Evolutionary conservation across 2,888 invertebrate species (phyloP).

Genomic region (Cyclophora punctaria): DNA sequence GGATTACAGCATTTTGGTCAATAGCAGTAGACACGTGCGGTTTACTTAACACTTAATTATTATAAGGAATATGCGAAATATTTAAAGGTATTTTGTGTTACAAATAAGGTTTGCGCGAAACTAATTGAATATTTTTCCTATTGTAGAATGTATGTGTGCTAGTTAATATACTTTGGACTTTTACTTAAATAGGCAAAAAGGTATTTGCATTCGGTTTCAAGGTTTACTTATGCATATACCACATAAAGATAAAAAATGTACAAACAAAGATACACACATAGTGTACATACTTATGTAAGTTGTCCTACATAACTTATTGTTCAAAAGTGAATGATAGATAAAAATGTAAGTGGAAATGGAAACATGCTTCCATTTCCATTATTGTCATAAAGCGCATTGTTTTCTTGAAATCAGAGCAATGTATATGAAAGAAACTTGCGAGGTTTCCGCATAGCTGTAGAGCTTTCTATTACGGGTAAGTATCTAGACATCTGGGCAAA

Average conservation of each 20-base stretch:
- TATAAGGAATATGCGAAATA: slow-evolving; percentile 16
- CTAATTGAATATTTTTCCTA: slow-evolving; percentile 11
- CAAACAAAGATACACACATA: no score
- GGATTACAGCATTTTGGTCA: background rate
- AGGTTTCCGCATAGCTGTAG: slow-evolving; percentile 2
- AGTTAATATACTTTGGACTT: no score
- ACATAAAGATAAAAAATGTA: no score
- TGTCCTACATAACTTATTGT: no score
- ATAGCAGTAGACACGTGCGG: slow-evolving; percentile 18
- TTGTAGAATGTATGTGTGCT: background rate
- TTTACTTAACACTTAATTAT: slow-evolving; percentile 17
- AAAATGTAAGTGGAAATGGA: no score
- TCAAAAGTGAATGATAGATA: no score
- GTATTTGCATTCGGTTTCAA: no score
- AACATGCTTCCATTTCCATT: background rate
- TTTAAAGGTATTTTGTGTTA: slow-evolving; percentile 7
- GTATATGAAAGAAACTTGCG: slow-evolving; percentile 1
- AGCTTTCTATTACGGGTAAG: slow-evolving; percentile 16
- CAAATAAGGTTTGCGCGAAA: slow-evolving; percentile 11
- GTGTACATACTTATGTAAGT: no score
- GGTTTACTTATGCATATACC: no score
- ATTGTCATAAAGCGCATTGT: background rate
- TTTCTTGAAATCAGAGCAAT: background rate
- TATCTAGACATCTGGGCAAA: slow-evolving; percentile 48
- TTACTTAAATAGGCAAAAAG: no score